Base-by-base conservation (phyloP, 2,888 invertebrate genomes). In the Platycheirus rosarum region DNA sequence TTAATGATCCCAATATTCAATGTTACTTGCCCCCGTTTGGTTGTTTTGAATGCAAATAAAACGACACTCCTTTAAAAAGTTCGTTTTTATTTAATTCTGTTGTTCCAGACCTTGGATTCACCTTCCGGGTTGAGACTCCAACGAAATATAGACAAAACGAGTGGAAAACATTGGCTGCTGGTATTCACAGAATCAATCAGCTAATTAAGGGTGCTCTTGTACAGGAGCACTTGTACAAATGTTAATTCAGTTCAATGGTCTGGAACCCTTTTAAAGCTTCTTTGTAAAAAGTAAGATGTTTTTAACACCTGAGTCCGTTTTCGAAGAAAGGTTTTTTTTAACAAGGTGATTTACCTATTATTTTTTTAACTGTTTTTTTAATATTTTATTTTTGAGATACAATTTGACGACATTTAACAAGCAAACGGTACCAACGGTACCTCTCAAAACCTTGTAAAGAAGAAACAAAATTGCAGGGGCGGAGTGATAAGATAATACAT, bases 111-210 rank as follows among this genome's bases (percentile, higher is more conserved):
- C n/a, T 53, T 53, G n/a, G 5, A 8, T 20, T 53, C 18, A 20
- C 8, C 20, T 53, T 53, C 53, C 53, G 53, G 35, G 53, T 53
- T 32, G 29, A 32, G 29, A 32, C 29, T 32, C 8, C n/a, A n/a
- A n/a, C n/a, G n/a, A n/a, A 7, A 32, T 32, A 4, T 8, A 32
- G 8, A 32, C 4, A 7, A 32, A 7, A 32, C 7, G 8, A 32
- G n/a, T n/a, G n/a, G n/a, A n/a, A n/a, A n/a, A n/a, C n/a, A n/a
- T n/a, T n/a, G n/a, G n/a, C n/a, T n/a, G n/a, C n/a, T n/a, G n/a
- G n/a, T n/a, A n/a, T n/a, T n/a, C n/a, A n/a, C n/a, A n/a, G n/a
- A n/a, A 32, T 32, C 7, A 32, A 32, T 32, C 2, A 7, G 29
- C 8, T 32, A 32, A 32, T 32, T 32, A 32, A 32, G 29, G 29